Conservation (phyloP, 2,888 invertebrate genomes). For the Drosophila flavopinicola region DNA sequence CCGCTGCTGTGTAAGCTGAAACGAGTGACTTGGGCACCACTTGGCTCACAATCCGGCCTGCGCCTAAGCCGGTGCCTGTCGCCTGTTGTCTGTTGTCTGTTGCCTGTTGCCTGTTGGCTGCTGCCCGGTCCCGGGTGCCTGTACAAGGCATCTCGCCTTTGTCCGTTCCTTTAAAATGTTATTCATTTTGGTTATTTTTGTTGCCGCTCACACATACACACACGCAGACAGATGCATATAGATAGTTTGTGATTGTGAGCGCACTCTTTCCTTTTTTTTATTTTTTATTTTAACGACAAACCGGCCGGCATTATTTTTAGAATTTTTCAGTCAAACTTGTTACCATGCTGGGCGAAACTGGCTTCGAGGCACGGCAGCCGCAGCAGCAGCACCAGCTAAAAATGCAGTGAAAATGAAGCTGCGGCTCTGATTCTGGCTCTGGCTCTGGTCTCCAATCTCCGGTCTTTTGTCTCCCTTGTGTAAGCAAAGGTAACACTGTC, state of each 20-base stretch:
- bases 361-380: conserved; percentile 55
- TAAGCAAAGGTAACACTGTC: conserved; percentile 52
- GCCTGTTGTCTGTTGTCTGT: conserved; percentile 30
- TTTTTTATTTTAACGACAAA: conserved; percentile 72
- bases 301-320: conserved; percentile 82
- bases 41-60: conserved; percentile 54
- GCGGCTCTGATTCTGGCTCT: conserved; percentile 47
- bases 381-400: conserved; percentile 54
- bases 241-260: conserved; percentile 50
- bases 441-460: conserved; percentile 34
- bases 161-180: conserved; percentile 66
- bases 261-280: conserved; percentile 49
- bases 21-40: conserved; percentile 67
- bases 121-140: conserved; percentile 23
- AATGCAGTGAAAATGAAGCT: conserved; percentile 70
- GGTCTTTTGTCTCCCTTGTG: conserved; percentile 56
- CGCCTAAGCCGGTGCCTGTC: conserved; percentile 20
- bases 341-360: conserved; percentile 81
- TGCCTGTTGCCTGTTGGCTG: conserved; percentile 13
- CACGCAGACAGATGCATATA: conserved; percentile 31
- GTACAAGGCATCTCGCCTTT: conserved; percentile 50
- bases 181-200: conserved; percentile 73
- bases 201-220: conserved; percentile 37
- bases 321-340: conserved; percentile 81
- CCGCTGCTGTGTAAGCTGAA: conserved; percentile 55